Percentiles rank a stretch among this genome's conserved stretches.
phyloP scores from a whole-genome alignment of 2,888 invertebrate genomes.

The Pseudolycoriella hygida region DNA sequence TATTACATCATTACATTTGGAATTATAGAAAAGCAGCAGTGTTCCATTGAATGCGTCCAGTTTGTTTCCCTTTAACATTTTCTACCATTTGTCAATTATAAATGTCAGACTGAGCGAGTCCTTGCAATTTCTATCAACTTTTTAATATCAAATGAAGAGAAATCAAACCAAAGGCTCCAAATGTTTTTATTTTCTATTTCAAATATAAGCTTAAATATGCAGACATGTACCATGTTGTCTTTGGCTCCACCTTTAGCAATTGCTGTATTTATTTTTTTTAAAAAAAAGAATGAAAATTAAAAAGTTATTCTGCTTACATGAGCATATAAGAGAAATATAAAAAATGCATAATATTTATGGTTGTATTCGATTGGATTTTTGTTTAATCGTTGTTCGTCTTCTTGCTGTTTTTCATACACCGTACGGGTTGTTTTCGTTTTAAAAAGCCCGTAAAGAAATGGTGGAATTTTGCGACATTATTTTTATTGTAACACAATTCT shows the following conservation, averaged over 20 bases:
- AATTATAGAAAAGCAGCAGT: no score
- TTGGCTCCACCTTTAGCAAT: slow-evolving; percentile 1
- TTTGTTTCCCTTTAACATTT: no score
- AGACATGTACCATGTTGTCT: slow-evolving; percentile 1
- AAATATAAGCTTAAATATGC: background rate
- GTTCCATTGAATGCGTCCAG: no score
- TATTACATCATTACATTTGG: no score
- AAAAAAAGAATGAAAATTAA: background rate
- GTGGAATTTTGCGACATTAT: slow-evolving; percentile 1
- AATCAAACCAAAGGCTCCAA: no score
- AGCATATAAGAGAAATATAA: background rate
- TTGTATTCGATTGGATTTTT: slow-evolving; percentile 5
- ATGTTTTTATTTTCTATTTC: no score
- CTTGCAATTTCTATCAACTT: no score
- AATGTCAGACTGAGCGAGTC: no score
- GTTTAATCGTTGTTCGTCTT: background rate
- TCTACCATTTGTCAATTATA: no score
- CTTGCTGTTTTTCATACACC: background rate
- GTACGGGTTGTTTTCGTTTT: background rate
- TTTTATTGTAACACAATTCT: slow-evolving; percentile 4
- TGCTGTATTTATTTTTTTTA: background rate
- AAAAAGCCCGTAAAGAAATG: background rate
- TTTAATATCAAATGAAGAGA: no score
- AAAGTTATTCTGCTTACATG: background rate
- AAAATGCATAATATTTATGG: slow-evolving; percentile 4